Evolutionary conservation across 2,113 vertebrate genomes (phyloP).

Genomic region (Nothoprocta pentlandii): DNA sequence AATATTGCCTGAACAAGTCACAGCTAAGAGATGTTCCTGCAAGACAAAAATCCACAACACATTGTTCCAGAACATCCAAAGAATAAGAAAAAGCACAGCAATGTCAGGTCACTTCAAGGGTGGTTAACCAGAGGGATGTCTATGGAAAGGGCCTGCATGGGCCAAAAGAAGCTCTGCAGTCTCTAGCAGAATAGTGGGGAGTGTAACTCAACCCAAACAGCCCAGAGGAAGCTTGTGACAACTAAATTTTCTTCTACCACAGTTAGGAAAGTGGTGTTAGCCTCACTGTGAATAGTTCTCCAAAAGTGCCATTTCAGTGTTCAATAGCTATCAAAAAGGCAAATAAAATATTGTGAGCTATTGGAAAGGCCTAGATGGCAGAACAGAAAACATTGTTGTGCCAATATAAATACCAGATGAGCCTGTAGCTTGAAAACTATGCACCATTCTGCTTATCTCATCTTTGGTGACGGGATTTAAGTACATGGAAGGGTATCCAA

Average conservation of each 20-base stretch:
- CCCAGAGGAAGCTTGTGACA: not conserved
- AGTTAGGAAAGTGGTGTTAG: not conserved
- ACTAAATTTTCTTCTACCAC: not conserved
- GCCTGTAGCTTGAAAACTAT: not conserved
- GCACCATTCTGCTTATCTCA: not conserved
- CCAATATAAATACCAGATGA: not conserved
- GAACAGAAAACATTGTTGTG: not conserved
- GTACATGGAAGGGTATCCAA: not conserved
- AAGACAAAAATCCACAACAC: not conserved
- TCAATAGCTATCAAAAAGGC: not conserved
- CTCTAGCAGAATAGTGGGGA: not conserved
- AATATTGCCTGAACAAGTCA: not conserved
- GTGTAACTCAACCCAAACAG: not conserved
- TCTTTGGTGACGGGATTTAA: not conserved
- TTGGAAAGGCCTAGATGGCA: not conserved
- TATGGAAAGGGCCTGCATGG: not conserved
- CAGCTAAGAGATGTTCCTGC: not conserved
- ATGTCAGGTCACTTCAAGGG: not conserved
- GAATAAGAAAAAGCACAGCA: not conserved
- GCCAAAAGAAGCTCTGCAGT: not conserved
- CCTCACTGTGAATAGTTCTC: not conserved
- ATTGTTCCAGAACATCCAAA: not conserved
- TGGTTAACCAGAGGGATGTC: not conserved
- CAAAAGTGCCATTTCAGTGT: not conserved
- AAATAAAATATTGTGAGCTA: not conserved